phyloP scores from a whole-genome alignment of 2,113 vertebrate genomes.

The Colius striatus region DNA sequence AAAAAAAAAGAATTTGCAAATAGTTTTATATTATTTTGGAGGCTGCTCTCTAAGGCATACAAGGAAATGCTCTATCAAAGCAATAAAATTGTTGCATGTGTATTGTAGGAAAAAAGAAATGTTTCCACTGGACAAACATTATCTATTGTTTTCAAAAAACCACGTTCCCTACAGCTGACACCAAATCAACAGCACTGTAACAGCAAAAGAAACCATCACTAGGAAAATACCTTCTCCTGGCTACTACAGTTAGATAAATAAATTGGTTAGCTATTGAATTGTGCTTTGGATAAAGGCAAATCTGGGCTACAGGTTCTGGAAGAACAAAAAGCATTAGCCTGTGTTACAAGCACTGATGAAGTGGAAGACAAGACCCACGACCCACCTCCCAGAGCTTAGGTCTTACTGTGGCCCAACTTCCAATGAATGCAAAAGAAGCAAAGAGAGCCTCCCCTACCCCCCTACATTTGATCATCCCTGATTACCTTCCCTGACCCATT shows the following conservation, averaged over 20 bases:
- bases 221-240: neutral
- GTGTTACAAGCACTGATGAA: neutral
- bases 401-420: neutral
- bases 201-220: neutral
- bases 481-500: neutral
- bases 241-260: neutral
- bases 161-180: neutral
- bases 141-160: neutral
- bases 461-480: neutral
- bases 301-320: neutral
- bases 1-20: neutral
- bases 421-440: neutral
- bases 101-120: neutral
- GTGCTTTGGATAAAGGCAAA: neutral
- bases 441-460: neutral
- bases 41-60: neutral
- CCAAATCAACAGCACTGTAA: neutral
- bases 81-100: neutral
- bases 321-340: neutral
- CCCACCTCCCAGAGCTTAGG: neutral
- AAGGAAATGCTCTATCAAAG: neutral
- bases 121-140: neutral
- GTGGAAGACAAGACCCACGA: rapidly evolving
- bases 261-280: neutral
- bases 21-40: neutral